Evolutionary conservation across 2,888 invertebrate genomes (phyloP).

Genomic region (Orgyia antiqua): DNA sequence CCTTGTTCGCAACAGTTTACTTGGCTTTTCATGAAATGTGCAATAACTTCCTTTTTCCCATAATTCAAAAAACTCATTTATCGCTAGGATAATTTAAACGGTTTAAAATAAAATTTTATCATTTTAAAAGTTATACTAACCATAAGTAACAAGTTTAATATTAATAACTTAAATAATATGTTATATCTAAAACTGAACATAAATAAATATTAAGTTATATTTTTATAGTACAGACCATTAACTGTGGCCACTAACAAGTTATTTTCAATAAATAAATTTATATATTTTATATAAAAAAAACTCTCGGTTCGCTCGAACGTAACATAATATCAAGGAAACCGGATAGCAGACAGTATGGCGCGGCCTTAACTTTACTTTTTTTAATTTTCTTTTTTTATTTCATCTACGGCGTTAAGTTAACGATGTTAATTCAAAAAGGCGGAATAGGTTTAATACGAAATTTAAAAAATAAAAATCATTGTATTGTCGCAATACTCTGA

Average conservation of each 20-base stretch:
- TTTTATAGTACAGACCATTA: slow-evolving; percentile 25
- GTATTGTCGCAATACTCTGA: too few species aligned
- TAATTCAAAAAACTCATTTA: too few species aligned
- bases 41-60: too few species aligned
- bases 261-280: slow-evolving; percentile 64
- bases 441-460: too few species aligned
- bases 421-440: slow-evolving; percentile 30
- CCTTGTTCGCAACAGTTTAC: too few species aligned
- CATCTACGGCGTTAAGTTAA: slow-evolving; percentile 55
- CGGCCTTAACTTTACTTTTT: slow-evolving; percentile 66
- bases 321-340: slow-evolving; percentile 71
- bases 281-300: slow-evolving; percentile 53
- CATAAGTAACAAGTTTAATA: too few species aligned
- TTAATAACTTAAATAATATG: too few species aligned
- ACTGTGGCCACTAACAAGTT: slow-evolving; percentile 33
- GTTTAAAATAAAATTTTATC: too few species aligned
- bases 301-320: slow-evolving; percentile 48
- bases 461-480: too few species aligned
- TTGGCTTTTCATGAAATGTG: too few species aligned
- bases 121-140: too few species aligned
- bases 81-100: too few species aligned
- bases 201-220: slow-evolving; percentile 23
- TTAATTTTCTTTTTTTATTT: slow-evolving; percentile 53
- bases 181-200: slow-evolving; percentile 10
- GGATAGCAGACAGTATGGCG: slow-evolving; percentile 78